A percentile compares a stretch with the other conserved stretches of the same genome.
Conservation (phyloP, 1,140 invertebrate genomes). For the Tetranychus urticae region DNA sequence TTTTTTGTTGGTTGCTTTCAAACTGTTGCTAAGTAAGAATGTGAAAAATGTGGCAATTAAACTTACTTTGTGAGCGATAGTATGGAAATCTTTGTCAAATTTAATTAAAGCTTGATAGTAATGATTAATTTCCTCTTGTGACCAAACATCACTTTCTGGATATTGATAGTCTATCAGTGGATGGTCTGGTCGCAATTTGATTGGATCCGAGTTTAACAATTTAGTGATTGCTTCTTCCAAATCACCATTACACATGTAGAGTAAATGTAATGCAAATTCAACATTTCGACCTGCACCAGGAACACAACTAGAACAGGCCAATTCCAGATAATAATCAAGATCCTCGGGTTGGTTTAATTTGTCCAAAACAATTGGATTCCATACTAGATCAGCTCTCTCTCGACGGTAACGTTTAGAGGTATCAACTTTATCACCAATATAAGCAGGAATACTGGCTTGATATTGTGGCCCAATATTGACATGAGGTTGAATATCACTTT, state of each 20-base stretch:
- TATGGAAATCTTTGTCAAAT: conserved; percentile 78
- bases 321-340: conserved; percentile 37
- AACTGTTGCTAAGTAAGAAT: neutral
- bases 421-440: conserved; percentile 5
- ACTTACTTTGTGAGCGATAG: conserved; percentile 56
- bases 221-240: conserved; percentile 61
- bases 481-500: conserved; percentile 32
- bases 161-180: conserved; percentile 43
- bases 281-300: conserved; percentile 62
- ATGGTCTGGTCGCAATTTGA: conserved; percentile 44
- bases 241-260: conserved; percentile 62
- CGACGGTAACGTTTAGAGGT: neutral
- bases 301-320: conserved; percentile 36
- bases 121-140: conserved; percentile 52
- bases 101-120: conserved; percentile 68
- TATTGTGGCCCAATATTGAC: conserved; percentile 74
- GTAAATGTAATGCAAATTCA: conserved; percentile 72
- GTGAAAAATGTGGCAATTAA: neutral
- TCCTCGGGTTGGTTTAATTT: neutral
- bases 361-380: conserved; percentile 10
- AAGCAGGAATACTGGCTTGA: conserved; percentile 52
- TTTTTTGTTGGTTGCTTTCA: neutral
- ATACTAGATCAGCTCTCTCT: conserved; percentile 16
- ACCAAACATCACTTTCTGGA: conserved; percentile 53
- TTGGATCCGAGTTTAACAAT: conserved; percentile 41